Conservation (phyloP, 1,140 invertebrate species). For the Drosophila seguyi region DNA sequence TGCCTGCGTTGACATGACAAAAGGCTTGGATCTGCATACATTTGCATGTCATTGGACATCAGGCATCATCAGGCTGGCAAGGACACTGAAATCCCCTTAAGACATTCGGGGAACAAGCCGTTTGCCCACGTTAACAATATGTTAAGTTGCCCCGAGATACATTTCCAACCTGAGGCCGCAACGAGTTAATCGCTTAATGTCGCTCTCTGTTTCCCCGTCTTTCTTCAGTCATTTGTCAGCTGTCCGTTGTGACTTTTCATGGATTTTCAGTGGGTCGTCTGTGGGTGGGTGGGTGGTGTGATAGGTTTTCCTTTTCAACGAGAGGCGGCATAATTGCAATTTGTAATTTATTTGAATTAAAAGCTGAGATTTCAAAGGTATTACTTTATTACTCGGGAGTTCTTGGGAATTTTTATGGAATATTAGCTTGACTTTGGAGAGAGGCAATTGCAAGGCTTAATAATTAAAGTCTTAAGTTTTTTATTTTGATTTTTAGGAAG, state of each 20-base stretch:
- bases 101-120: slow-evolving; percentile 66
- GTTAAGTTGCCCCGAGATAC: slow-evolving; percentile 65
- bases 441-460: neutral
- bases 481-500: too few species aligned
- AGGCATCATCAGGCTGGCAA: slow-evolving; percentile 79
- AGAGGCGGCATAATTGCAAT: slow-evolving; percentile 57
- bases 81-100: slow-evolving; percentile 80
- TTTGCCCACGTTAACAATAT: slow-evolving; percentile 80
- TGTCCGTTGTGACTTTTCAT: slow-evolving; percentile 56
- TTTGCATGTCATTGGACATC: slow-evolving; percentile 80
- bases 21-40: slow-evolving; percentile 85
- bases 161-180: slow-evolving; percentile 25
- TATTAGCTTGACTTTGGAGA: neutral
- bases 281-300: neutral
- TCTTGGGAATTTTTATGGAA: neutral
- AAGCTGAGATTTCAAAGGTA: slow-evolving; percentile 23
- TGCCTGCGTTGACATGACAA: slow-evolving; percentile 84
- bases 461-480: too few species aligned
- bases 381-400: neutral
- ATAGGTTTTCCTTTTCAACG: slow-evolving; percentile 13
- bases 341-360: slow-evolving; percentile 77
- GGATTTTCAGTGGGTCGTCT: slow-evolving; percentile 1
- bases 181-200: slow-evolving; percentile 83
- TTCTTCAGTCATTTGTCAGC: slow-evolving; percentile 71
- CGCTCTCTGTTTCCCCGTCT: slow-evolving; percentile 31